phyloP scores from a whole-genome alignment of 2,797 vertebrate genomes.

The Salmo trutta region DNA sequence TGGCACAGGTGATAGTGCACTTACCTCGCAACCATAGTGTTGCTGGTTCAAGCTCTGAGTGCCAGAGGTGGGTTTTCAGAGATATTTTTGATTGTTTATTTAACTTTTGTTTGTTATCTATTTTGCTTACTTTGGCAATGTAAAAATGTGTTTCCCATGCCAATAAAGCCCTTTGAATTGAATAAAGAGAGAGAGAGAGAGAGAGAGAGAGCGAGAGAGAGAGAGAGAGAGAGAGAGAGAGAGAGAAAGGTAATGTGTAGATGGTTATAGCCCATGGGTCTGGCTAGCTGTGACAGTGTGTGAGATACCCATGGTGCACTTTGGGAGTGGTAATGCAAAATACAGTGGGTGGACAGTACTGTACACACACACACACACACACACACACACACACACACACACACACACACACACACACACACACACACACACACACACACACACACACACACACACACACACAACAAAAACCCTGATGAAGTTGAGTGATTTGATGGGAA shows the following conservation, averaged over 20 bases:
- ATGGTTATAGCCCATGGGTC: not conserved
- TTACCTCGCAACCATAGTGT: not conserved
- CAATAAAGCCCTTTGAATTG: too few species aligned
- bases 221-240: not conserved
- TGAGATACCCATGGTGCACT: not conserved
- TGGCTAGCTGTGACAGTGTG: not conserved
- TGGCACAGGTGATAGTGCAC: not conserved
- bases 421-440: not conserved
- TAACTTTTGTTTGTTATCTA: too few species aligned
- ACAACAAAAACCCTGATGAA: too few species aligned
- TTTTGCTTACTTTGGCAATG: too few species aligned
- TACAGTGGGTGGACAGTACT: too few species aligned
- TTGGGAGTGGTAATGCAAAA: not conserved
- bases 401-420: not conserved
- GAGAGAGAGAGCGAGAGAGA: slow-evolving; percentile 1
- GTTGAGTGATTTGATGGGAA: too few species aligned
- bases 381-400: not conserved
- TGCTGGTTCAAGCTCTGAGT: not conserved
- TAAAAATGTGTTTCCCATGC: too few species aligned
- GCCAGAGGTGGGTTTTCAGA: not conserved
- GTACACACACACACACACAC: not conserved
- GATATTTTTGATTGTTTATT: too few species aligned
- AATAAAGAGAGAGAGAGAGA: not conserved
- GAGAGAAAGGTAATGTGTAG: not conserved
- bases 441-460: not conserved